Evolutionary conservation across 23 tunicate genomes (phyloP), one percentile per base, ranked within the genome.

Genomic region (Ciona savignyi): DNA sequence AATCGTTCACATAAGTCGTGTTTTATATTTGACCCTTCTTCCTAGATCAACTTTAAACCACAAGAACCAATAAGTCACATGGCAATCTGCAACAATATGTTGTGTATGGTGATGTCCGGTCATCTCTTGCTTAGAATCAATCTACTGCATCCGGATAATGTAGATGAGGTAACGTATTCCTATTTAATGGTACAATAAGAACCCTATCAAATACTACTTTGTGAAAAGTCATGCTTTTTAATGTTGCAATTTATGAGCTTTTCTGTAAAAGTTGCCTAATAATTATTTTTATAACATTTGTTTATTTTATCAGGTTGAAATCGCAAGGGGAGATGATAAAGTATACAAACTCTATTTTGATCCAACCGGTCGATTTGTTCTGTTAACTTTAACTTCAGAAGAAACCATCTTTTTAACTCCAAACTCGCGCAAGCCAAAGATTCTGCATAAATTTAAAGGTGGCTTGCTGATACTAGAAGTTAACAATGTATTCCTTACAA

Each of bases 401-500:
- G 97, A 90, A 67, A 90, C 97, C 2, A 24, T 83, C 4, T 90
- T 83, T 71, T 56, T 90, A 32, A 83, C 97, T 0, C 32, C 77
- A 28, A 84, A 84, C 33, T 84, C 97, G 0, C 72, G 68, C 31
- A 90, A 84, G 49, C 97, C 78, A 9, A 90, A 90, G 68, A 15
- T 74, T 31, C 72, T 90, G 6, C 60, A 79, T 35, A 90, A 90
- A 83, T 79, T 90, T 76, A 90, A 90, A 83, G 97, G 97, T 90
- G 51, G n/a, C n/a, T n/a, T n/a, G n/a, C n/a, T n/a, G n/a, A n/a
- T n/a, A n/a, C n/a, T n/a, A n/a, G n/a, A n/a, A n/a, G n/a, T n/a
- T n/a, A n/a, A n/a, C n/a, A n/a, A n/a, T n/a, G n/a, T n/a, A n/a
- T n/a, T n/a, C n/a, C n/a, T n/a, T n/a, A n/a, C n/a, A n/a, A n/a